Base-by-base conservation (phyloP, 2,888 invertebrate species). In the Romanomermis culicivorax region DNA sequence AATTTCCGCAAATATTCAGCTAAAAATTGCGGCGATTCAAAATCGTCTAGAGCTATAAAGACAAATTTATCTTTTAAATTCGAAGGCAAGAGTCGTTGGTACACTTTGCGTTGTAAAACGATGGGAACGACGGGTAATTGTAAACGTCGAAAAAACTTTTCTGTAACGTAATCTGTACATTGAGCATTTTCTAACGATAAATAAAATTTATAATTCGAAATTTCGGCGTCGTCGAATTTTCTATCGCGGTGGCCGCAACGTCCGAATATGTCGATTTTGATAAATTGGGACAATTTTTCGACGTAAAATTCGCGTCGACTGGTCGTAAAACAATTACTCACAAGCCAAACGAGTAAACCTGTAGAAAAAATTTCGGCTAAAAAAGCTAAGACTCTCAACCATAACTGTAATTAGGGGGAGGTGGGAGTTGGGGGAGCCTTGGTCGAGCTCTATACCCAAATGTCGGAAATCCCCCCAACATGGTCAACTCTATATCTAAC, bases 1-100 rank as follows among this genome's bases (percentile, higher is more conserved):
- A 61, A 25, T 45, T 49, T 48, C 11, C 30, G 50, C 51, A 61
- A 52, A 52, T 65, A 58, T 11, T 62, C 60, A 4, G 62, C 64
- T 62, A 66, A 60, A 43, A 59, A 64, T 43, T 60, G 56, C 2
- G 64, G 57, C 26, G 55, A 57, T 3, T 56, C 52, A 56, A 60
- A 66, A 49, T 66, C 65, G 55, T 66, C 65, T 57, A 66, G 56
- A 20, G 66, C 64, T 52, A 66, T 65, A 57, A 61, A 64, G 1
- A 63, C 61, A 24, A n/a, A n/a, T n/a, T n/a, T n/a, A n/a, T n/a
- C n/a, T n/a, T n/a, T n/a, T n/a, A n/a, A n/a, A 62, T 58, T 20
- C 61, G 58, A 1, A 64, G 65, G 36, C 36, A 17, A 7, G 36
- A 36, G 7, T 36, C 17, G 11, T 17, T 11, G 11, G 36, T 36